These are phyloP conservation scores for Tachina grossa DNA, from an alignment of 2,888 invertebrate genomes.

Conservation along the genomic window DNA sequence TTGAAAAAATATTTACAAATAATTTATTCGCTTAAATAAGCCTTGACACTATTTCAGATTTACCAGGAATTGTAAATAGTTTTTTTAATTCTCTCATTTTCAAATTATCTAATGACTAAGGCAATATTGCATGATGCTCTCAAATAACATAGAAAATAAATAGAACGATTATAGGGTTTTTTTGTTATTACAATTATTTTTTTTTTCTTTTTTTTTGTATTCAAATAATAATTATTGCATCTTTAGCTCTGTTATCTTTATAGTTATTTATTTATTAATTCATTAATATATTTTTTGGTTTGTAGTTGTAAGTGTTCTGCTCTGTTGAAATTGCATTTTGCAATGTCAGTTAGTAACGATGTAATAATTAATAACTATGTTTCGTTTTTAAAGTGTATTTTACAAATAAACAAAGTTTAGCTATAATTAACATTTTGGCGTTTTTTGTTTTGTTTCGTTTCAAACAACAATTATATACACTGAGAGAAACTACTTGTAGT, in stretches of 20 bases:
- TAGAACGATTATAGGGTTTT: slow-evolving; percentile 11
- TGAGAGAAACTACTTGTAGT: slow-evolving; percentile 5
- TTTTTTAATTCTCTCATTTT: not conserved
- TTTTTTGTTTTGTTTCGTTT: not conserved
- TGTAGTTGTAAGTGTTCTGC: slow-evolving; percentile 34
- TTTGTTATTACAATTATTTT: slow-evolving; percentile 16
- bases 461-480: slow-evolving; percentile 21
- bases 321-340: slow-evolving; percentile 52
- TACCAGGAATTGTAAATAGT: slow-evolving; percentile 3
- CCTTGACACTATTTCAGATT: not conserved
- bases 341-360: slow-evolving; percentile 62
- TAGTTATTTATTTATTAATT: slow-evolving; percentile 29
- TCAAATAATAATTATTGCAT: slow-evolving; percentile 10
- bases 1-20: slow-evolving; percentile 7
- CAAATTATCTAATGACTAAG: slow-evolving; percentile 38
- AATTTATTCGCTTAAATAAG: not conserved
- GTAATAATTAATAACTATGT: slow-evolving; percentile 60
- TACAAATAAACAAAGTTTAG: slow-evolving; percentile 22
- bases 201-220: not conserved
- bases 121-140: slow-evolving; percentile 31
- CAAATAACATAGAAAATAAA: slow-evolving; percentile 4
- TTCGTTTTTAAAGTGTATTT: slow-evolving; percentile 25
- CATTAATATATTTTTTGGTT: slow-evolving; percentile 26
- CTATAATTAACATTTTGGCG: slow-evolving; percentile 38
- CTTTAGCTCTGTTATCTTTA: slow-evolving; percentile 9